These are phyloP conservation scores for Pachycephala philippinensis DNA, from an alignment of 2,113 vertebrate species.

Conservation along the genomic window DNA sequence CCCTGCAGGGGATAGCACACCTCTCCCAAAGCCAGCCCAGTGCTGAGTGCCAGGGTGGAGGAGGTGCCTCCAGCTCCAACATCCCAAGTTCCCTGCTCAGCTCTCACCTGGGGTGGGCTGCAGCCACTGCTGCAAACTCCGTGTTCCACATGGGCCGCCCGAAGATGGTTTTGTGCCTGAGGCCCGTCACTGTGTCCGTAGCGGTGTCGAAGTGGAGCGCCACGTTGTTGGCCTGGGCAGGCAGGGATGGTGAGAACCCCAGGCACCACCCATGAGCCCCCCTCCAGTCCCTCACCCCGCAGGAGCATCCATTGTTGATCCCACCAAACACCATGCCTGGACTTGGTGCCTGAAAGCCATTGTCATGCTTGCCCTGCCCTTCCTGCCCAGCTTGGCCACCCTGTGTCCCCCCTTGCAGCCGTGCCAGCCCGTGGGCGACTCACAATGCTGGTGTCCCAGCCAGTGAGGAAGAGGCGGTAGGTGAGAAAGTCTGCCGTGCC, in stretches of 20 bases:
- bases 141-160: constrained; percentile 87
- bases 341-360: not conserved
- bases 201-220: constrained; percentile 77
- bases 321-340: not conserved
- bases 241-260: not conserved
- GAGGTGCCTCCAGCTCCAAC: not conserved
- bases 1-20: not conserved
- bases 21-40: not conserved
- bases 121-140: constrained; percentile 83
- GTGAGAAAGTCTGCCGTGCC: constrained; percentile 86
- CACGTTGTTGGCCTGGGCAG: constrained; percentile 69
- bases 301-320: not conserved
- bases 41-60: not conserved
- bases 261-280: not conserved
- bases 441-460: constrained; percentile 84
- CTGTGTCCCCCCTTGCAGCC: not conserved
- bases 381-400: not conserved
- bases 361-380: not conserved
- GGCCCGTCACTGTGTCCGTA: constrained; percentile 81
- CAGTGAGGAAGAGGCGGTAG: constrained; percentile 88
- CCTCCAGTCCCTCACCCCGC: not conserved
- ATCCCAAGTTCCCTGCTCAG: accelerated
- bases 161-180: constrained; percentile 89
- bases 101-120: constrained; percentile 84
- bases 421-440: not conserved